Evolutionary conservation across 2,888 invertebrate species (phyloP), one percentile per base, ranked within the genome.

Genomic region (Tetanocera ferruginea): DNA sequence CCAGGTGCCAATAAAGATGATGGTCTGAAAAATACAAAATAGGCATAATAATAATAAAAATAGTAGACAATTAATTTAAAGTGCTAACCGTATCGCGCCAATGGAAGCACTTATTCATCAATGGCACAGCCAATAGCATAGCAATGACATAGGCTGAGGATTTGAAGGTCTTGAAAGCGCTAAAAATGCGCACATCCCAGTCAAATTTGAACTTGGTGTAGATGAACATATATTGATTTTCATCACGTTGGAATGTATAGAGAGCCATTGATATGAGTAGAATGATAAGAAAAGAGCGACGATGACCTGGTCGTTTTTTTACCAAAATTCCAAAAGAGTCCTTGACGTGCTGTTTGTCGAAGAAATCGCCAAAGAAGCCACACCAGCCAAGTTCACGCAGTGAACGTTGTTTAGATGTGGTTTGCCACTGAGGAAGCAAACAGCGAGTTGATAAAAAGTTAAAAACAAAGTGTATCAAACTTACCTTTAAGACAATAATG

Each of bases 241-340:
- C 96, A 86, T 96, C 96, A 86, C 96, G 92, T 88, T 96, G 95
- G 86, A 95, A 96, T 70, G 95, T 95, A 84, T 96, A 96, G 71
- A 95, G 90, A 0, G 93, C 93, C 95, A 96, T 95, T 23, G 94
- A 92, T 11, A 94, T 84, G 14, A 96, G 91, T n/a, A 96, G 88
- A 52, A 95, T 90, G 89, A 93, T 92, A 3, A 96, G 88, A 81
- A 93, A 94, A 49, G 92, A 85, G 80, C 95, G 91, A 11, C 92
- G 90, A 79, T 92, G 91, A 5, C 91, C 90, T 0, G 90, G 85
- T 14, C 96, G 91, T 66, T 89, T 91, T 84, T 92, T 94, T 0
- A 91, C 88, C 5, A 96, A 84, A 0, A 95, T 94, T 14, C 87
- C 88, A 1, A 93, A 79, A 0, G 95, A 95, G 34, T 92, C 91